phyloP scores from a whole-genome alignment of 2,113 vertebrate species.

The Amphiprion percula region DNA sequence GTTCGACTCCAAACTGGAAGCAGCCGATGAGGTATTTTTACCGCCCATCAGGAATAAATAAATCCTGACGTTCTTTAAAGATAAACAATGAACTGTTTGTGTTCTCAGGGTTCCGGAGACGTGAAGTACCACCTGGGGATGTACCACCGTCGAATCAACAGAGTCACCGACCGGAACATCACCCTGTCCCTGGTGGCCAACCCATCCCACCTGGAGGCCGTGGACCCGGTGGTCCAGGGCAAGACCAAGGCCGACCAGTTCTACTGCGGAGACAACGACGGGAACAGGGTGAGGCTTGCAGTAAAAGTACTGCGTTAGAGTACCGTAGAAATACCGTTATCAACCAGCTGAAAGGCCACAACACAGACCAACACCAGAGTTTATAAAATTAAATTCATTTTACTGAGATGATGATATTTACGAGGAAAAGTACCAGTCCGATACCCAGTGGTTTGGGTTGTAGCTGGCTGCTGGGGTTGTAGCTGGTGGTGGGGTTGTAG shows the following conservation, averaged over 20 bases:
- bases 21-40: conserved; percentile 92
- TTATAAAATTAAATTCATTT: too few species aligned
- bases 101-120: conserved; percentile 93
- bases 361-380: too few species aligned
- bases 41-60: too few species aligned
- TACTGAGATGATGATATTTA: too few species aligned
- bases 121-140: conserved; percentile 99
- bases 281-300: conserved; percentile 88
- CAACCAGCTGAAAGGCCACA: neutral
- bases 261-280: conserved; percentile 95
- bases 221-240: conserved; percentile 96
- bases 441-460: too few species aligned
- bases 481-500: too few species aligned
- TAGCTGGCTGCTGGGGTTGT: too few species aligned
- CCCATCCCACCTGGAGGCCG: conserved; percentile 96
- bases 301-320: too few species aligned
- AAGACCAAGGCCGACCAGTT: conserved; percentile 99
- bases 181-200: conserved; percentile 96
- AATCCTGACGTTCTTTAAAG: too few species aligned
- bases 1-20: conserved; percentile 97
- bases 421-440: too few species aligned
- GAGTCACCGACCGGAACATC: conserved; percentile 95
- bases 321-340: too few species aligned
- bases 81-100: neutral
- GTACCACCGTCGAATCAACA: conserved; percentile 97